Evolutionary conservation across 1,140 invertebrate species (phyloP).

Genomic region (Diabrotica virgifera): DNA sequence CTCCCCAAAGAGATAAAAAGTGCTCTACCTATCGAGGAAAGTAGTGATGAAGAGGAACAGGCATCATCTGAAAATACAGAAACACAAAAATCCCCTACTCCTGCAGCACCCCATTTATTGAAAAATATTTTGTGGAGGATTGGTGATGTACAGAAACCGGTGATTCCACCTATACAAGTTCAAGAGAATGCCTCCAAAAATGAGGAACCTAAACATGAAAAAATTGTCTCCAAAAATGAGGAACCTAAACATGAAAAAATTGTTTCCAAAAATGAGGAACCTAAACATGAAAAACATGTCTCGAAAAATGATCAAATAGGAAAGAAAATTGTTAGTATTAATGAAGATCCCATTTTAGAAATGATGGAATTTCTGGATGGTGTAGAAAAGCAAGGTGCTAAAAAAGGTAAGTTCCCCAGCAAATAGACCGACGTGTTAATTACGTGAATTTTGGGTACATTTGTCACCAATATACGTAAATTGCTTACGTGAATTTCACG

Average conservation of each 20-base stretch:
- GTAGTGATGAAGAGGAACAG: conserved; percentile 62
- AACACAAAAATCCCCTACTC: conserved; percentile 1
- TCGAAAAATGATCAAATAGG: not conserved
- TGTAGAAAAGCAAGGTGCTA: conserved; percentile 35
- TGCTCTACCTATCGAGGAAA: conserved; percentile 69
- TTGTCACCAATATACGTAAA: too few relatives aligned
- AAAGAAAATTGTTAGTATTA: not conserved
- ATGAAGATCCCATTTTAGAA: conserved; percentile 44
- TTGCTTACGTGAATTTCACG: too few relatives aligned
- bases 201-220: not conserved
- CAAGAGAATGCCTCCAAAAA: not conserved
- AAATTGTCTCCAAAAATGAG: not conserved
- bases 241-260: not conserved
- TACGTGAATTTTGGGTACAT: too few relatives aligned
- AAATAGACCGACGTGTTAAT: too few relatives aligned
- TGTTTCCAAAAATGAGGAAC: too few relatives aligned
- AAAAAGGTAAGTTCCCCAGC: conserved; percentile 26
- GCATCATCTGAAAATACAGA: conserved; percentile 19
- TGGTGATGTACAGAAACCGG: not conserved
- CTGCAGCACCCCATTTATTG: not conserved
- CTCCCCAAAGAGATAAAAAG: conserved; percentile 63
- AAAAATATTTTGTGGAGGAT: not conserved
- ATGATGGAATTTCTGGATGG: conserved; percentile 53
- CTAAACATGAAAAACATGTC: not conserved
- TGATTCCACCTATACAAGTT: not conserved